phyloP scores from a whole-genome alignment of 2,888 invertebrate genomes.

The Lissocephala sabroskyi region DNA sequence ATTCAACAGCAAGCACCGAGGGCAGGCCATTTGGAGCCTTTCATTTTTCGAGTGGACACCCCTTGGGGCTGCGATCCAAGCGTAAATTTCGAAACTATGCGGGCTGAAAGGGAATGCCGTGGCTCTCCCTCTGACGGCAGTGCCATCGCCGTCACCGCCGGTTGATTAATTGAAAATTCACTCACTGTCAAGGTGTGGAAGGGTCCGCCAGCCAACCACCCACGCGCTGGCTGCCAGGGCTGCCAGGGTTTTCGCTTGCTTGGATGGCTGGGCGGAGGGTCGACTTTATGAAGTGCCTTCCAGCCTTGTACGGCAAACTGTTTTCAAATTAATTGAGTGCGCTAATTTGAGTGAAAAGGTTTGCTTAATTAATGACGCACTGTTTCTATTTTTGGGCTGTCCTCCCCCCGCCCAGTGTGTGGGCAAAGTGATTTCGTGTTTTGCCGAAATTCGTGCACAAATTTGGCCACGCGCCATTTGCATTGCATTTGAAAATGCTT shows the following conservation, averaged over 20 bases:
- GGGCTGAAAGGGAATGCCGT: no score
- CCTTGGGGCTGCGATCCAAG: no score
- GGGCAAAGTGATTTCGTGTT: conserved; percentile 2
- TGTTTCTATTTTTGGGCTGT: conserved; percentile 1
- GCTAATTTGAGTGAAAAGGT: conserved; percentile 56
- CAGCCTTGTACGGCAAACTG: conserved; percentile 8
- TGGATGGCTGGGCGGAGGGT: no score
- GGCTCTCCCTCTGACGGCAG: conserved; percentile 3
- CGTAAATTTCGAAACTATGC: no score
- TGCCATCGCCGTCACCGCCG: no score
- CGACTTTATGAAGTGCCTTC: no score
- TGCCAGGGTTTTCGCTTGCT: no score
- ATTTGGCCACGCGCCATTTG: conserved; percentile 5
- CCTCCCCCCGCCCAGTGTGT: not conserved
- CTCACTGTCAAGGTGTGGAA: conserved; percentile 42
- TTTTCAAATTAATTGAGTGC: conserved; percentile 61
- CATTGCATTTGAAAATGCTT: no score
- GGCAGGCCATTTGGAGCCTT: not conserved
- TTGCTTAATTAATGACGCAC: conserved; percentile 49
- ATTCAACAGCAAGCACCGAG: conserved; percentile 7
- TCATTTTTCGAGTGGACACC: not conserved
- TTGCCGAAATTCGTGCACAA: not conserved
- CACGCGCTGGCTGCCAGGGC: not conserved
- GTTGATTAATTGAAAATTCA: conserved; percentile 60
- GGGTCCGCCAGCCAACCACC: conserved; percentile 10